These are phyloP conservation scores for Thelaira solivaga DNA, from an alignment of 2,888 invertebrate species.

Conservation along the genomic window DNA sequence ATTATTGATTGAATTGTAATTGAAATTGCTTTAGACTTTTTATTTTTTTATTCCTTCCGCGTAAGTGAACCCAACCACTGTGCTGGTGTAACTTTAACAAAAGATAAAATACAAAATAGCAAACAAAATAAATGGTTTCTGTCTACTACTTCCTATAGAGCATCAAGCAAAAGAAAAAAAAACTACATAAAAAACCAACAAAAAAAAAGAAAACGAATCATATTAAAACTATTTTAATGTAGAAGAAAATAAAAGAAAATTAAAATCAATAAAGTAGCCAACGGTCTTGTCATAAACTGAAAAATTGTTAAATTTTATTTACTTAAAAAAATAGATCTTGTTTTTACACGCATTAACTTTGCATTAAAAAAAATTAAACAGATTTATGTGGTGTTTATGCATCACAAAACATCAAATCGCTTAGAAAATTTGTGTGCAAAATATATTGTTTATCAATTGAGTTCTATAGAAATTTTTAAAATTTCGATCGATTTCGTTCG, in stretches of 20 bases:
- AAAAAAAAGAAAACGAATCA: neutral
- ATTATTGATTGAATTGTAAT: neutral
- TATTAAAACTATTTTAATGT: constrained; percentile 5
- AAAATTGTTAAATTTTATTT: neutral
- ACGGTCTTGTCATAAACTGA: constrained; percentile 10
- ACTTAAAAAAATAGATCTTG: too few species aligned
- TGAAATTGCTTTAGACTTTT: neutral
- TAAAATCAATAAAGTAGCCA: constrained; percentile 22
- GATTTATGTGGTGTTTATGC: too few species aligned
- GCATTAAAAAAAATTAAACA: too few species aligned
- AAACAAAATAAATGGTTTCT: constrained; percentile 43
- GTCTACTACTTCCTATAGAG: neutral
- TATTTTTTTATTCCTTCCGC: neutral
- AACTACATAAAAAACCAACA: neutral
- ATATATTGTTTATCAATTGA: too few species aligned
- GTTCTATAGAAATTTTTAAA: too few species aligned
- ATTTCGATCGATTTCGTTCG: too few species aligned
- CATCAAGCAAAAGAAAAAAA: neutral
- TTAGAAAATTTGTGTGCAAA: too few species aligned
- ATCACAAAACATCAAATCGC: too few species aligned
- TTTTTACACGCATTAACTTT: too few species aligned
- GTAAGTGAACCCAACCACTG: constrained; percentile 16
- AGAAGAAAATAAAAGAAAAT: neutral
- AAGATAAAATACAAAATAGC: neutral
- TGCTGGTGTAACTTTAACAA: neutral